Conservation (phyloP, 2,888 invertebrate genomes). For the Timema cristinae region DNA sequence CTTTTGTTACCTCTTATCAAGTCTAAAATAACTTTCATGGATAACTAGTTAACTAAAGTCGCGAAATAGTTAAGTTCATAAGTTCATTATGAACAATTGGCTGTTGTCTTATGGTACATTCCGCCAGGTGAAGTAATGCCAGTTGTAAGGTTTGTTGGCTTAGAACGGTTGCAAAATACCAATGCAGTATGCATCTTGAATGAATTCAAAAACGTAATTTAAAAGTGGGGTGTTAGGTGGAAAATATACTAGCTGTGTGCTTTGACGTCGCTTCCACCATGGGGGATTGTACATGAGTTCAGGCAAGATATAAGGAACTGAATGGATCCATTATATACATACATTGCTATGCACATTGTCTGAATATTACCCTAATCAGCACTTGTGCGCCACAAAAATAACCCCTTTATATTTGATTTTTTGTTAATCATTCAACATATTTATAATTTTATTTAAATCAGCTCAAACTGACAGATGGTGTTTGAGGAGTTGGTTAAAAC, state of each 20-base stretch:
- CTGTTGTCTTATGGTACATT: not conserved
- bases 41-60: not conserved
- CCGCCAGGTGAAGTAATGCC: not conserved
- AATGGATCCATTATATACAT: not conserved
- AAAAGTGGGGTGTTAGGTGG: not conserved
- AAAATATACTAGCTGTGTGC: not conserved
- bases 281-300: not conserved
- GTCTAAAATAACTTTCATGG: not conserved
- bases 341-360: constrained; percentile 2
- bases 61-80: not conserved
- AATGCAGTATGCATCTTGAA: not conserved
- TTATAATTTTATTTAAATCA: not conserved
- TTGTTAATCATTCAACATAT: not conserved
- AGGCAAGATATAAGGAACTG: not conserved
- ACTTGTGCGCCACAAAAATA: not conserved
- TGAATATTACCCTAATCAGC: not conserved
- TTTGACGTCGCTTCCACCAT: constrained; percentile 1
- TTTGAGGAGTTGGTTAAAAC: not conserved
- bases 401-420: not conserved
- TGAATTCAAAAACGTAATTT: not conserved
- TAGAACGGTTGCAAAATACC: not conserved
- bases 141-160: constrained; percentile 4
- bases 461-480: not conserved
- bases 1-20: not conserved
- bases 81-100: not conserved